Evolutionary conservation across 2,797 vertebrate species (phyloP), one percentile per base, ranked within the genome.

Genomic region (Furcifer pardalis): DNA sequence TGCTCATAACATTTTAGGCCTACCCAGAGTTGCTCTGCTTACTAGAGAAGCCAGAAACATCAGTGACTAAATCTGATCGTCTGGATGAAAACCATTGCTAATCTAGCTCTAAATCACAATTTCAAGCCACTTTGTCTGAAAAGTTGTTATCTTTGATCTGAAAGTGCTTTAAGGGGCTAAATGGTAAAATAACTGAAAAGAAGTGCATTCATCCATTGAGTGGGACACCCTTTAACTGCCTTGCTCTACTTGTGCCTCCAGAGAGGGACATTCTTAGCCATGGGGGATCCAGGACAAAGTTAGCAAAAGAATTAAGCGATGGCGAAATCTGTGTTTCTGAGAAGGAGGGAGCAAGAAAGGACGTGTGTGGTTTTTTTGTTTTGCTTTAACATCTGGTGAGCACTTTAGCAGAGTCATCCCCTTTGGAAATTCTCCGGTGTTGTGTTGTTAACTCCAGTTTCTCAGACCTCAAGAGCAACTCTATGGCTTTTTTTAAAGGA

Each of bases 351-450:
- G 60, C 23, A 27, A 23, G 21, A 2, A 35, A n/a, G 44, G 32
- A 25, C 10, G 13, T 0, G 30, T 21, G 15, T 23, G 32, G n/a
- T n/a, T n/a, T n/a, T n/a, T n/a, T n/a, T 62, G 25, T 40, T 35
- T 69, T 3, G 17, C 30, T 83, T 37, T 81, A 81, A 81, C 77
- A 84, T 87, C 77, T 84, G 79, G 73, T 86, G 44, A 82, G 44
- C 42, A 5, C 15, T 72, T 76, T 15, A 63, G 52, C 86, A 71
- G 77, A 81, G 56, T 84, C 82, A 87, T 65, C 73, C 56, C 4
- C 3, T 76, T 75, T 76, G 42, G 76, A 82, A 65, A 81, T 8
- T 25, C n/a, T 69, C 30, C 68, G 37, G n/a, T 56, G 17, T 37
- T 4, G 10, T 60, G 27, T 25, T 80, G 77, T 80, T 35, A 80